These are phyloP conservation scores for Rhinatrema bivittatum DNA, from an alignment of 2,797 vertebrate species.

Conservation along the genomic window DNA sequence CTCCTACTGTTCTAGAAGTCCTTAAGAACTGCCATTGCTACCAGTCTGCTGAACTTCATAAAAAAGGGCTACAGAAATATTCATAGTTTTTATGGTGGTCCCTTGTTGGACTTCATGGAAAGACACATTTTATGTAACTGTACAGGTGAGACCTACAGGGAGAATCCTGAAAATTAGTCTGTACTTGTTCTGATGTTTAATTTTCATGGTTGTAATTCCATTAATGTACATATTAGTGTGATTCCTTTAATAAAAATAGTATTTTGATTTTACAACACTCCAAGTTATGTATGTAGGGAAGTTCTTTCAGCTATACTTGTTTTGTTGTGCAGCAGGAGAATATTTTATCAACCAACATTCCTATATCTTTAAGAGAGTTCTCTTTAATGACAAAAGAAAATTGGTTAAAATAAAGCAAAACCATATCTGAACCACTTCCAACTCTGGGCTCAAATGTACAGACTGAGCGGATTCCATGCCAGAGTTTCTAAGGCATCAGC, in stretches of 20 bases:
- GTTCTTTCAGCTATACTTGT: too few relatives aligned
- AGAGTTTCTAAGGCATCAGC: too few relatives aligned
- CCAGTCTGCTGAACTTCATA: conserved; percentile 64
- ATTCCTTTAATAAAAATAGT: conserved; percentile 90
- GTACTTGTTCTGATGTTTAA: conserved; percentile 65
- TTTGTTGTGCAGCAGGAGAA: too few relatives aligned
- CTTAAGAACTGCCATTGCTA: conserved; percentile 65
- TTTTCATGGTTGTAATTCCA: conserved; percentile 84
- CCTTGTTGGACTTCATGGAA: conserved; percentile 61
- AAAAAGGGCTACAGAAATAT: conserved; percentile 67
- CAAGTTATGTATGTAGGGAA: too few relatives aligned
- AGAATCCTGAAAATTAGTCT: conserved; percentile 69
- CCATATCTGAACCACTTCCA: too few relatives aligned
- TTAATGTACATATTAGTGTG: conserved; percentile 82
- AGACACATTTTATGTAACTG: conserved; percentile 70
- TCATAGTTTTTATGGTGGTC: conserved; percentile 70
- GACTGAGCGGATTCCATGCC: too few relatives aligned
- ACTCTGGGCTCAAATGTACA: too few relatives aligned
- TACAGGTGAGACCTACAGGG: conserved; percentile 71
- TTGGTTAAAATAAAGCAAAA: too few relatives aligned
- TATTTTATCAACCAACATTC: too few relatives aligned
- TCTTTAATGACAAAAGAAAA: too few relatives aligned
- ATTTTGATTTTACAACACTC: conserved; percentile 80
- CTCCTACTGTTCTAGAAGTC: conserved; percentile 58
- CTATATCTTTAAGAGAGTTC: too few relatives aligned